Evolutionary conservation across 2,113 vertebrate species (phyloP).

Genomic region (Cathartes aura): DNA sequence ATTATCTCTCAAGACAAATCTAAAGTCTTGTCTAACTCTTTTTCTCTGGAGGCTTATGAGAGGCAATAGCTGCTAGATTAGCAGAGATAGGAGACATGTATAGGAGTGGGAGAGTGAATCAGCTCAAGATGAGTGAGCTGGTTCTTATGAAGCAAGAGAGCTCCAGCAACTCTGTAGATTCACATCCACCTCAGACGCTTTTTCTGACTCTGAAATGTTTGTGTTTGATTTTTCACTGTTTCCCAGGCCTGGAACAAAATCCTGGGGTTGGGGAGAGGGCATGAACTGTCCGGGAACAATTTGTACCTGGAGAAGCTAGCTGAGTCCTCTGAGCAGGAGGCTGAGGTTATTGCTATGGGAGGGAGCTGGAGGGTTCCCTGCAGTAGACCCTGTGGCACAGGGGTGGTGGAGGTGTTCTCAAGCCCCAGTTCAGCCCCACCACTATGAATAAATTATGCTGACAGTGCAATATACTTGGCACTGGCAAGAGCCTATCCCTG

Average conservation of each 20-base stretch:
- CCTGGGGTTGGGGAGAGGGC: background rate
- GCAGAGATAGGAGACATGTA: background rate
- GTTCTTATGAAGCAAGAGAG: conserved; percentile 22
- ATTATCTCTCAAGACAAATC: background rate
- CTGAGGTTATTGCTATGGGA: background rate
- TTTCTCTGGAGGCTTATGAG: conserved; percentile 1
- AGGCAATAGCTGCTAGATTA: background rate
- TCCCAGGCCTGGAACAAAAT: background rate
- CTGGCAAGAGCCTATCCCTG: background rate
- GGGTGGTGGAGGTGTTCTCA: background rate
- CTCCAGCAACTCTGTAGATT: background rate
- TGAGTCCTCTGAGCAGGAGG: background rate
- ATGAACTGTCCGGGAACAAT: background rate
- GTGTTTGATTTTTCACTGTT: background rate
- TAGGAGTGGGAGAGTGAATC: conserved; percentile 19
- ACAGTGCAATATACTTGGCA: background rate
- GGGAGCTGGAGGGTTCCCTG: background rate
- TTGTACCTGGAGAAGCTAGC: background rate
- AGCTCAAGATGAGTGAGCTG: background rate
- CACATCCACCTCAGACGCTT: background rate
- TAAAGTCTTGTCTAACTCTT: background rate
- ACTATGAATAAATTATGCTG: background rate
- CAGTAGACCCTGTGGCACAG: background rate
- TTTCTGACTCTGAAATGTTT: background rate
- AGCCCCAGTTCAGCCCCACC: background rate